Conservation (phyloP, 2,888 invertebrate species). For the Nysson spinosus region DNA sequence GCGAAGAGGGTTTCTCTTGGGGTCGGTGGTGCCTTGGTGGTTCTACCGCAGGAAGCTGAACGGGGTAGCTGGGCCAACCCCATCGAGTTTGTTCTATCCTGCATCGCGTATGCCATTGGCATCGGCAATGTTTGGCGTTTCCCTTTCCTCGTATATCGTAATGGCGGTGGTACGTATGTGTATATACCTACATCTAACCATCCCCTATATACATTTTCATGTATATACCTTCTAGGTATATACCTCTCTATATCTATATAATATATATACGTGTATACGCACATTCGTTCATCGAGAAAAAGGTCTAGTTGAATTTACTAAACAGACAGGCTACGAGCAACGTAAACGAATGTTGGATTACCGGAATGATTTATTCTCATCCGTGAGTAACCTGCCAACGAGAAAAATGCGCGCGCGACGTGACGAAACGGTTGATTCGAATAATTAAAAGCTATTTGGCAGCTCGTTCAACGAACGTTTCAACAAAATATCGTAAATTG, state of each 20-base stretch:
- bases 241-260: neutral
- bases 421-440: slow-evolving; percentile 47
- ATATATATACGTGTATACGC: neutral
- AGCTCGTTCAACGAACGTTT: slow-evolving; percentile 35
- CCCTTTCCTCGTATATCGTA: slow-evolving; percentile 87
- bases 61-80: slow-evolving; percentile 82
- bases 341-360: slow-evolving; percentile 44
- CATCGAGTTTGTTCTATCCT: slow-evolving; percentile 86
- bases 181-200: neutral
- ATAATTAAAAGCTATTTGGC: slow-evolving; percentile 50
- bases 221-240: neutral
- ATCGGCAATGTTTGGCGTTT: slow-evolving; percentile 90
- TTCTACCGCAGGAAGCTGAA: slow-evolving; percentile 64
- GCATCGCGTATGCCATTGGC: slow-evolving; percentile 87
- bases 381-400: too few species aligned
- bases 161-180: slow-evolving; percentile 85
- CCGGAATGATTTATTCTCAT: slow-evolving; percentile 41
- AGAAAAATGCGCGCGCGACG: slow-evolving; percentile 29
- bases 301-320: slow-evolving; percentile 22
- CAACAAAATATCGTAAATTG: slow-evolving; percentile 46
- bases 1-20: slow-evolving; percentile 66
- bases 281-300: slow-evolving; percentile 11
- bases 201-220: neutral
- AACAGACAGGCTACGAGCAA: slow-evolving; percentile 25
- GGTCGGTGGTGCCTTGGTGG: slow-evolving; percentile 66